A percentile compares a stretch with the other conserved stretches of the same genome.
Conservation (phyloP, 1,140 invertebrate genomes). For the Potamilus streckersoni region DNA sequence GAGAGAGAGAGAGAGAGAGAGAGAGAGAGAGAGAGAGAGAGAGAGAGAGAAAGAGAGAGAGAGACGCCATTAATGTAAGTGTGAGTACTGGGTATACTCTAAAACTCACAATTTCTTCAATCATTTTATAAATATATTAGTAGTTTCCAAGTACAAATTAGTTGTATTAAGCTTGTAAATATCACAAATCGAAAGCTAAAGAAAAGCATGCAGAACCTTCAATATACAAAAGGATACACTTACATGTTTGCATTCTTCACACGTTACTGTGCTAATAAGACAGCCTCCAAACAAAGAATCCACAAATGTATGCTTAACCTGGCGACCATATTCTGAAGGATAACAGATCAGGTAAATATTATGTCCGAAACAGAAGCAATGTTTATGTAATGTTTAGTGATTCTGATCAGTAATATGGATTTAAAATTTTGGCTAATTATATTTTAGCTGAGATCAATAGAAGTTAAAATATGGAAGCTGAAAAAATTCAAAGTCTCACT, state of each 20-base stretch:
- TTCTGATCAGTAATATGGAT: not conserved
- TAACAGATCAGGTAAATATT: conserved; percentile 12
- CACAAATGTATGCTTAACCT: conserved; percentile 81
- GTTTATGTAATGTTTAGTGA: not conserved
- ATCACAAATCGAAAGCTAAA: not conserved
- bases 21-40: too few relatives aligned
- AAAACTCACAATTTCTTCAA: not conserved
- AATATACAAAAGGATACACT: conserved; percentile 31
- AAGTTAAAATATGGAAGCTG: too few relatives aligned
- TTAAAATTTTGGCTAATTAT: too few relatives aligned
- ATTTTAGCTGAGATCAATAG: too few relatives aligned
- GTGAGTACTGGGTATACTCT: too few relatives aligned
- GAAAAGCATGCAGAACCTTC: too few relatives aligned
- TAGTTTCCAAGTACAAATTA: not conserved
- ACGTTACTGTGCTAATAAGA: conserved; percentile 88
- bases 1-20: too few relatives aligned
- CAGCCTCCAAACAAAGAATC: conserved; percentile 90
- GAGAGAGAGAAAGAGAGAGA: too few relatives aligned
- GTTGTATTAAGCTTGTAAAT: not conserved
- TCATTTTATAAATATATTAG: not conserved
- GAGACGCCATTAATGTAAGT: too few relatives aligned
- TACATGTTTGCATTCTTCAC: conserved; percentile 82
- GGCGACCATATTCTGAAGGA: conserved; percentile 78
- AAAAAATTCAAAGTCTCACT: too few relatives aligned
- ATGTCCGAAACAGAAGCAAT: not conserved